Conservation (phyloP, 2,888 invertebrate genomes). For the Alentia gelatinosa region DNA sequence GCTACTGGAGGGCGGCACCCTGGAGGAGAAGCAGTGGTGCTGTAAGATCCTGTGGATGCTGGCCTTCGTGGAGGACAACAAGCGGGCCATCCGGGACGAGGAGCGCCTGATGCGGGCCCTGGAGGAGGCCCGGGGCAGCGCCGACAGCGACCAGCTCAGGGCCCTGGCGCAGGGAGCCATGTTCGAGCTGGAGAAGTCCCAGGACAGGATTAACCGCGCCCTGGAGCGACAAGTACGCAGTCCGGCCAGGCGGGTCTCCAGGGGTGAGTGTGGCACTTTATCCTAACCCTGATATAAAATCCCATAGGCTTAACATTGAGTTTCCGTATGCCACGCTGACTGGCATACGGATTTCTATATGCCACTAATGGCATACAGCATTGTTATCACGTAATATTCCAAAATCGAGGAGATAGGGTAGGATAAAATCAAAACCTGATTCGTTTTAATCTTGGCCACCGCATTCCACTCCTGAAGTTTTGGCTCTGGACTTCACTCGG, state of each 20-base stretch:
- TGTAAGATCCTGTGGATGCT: constrained; percentile 43
- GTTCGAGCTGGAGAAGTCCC: constrained; percentile 52
- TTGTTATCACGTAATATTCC: too few species aligned
- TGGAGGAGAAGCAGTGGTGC: constrained; percentile 31
- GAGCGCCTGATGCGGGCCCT: constrained; percentile 27
- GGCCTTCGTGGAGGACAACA: constrained; percentile 54
- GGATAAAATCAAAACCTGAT: too few species aligned
- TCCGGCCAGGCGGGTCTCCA: constrained; percentile 10
- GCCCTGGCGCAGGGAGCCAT: constrained; percentile 6
- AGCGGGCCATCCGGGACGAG: constrained; percentile 51
- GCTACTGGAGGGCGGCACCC: neutral
- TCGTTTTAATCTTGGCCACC: too few species aligned
- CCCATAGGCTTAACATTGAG: too few species aligned
- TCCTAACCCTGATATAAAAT: too few species aligned
- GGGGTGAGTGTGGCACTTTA: constrained; percentile 44
- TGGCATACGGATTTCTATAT: too few species aligned
- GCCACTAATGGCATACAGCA: too few species aligned
- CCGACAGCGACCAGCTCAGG: neutral
- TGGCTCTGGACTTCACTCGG: too few species aligned
- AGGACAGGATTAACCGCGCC: constrained; percentile 53
- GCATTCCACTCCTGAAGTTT: too few species aligned
- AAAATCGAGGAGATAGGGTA: too few species aligned
- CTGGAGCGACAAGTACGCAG: constrained; percentile 46
- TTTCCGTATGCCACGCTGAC: too few species aligned
- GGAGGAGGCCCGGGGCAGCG: neutral